Conservation (phyloP, 2,888 invertebrate genomes). For the Camponotus fellah region DNA sequence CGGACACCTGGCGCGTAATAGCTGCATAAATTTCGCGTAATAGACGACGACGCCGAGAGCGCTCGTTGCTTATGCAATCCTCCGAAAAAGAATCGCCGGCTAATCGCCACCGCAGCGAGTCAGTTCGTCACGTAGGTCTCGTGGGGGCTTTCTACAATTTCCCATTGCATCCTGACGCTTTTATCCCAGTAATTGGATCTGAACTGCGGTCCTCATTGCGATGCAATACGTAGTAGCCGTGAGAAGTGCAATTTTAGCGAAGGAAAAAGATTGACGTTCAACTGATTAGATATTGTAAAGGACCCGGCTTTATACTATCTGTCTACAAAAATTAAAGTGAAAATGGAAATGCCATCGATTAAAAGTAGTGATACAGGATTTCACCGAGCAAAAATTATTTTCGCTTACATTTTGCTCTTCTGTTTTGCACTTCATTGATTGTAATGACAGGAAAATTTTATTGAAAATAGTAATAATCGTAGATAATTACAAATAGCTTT, state of each 20-base stretch:
- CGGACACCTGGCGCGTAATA: constrained; percentile 72
- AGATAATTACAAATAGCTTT: neutral
- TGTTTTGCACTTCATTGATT: neutral
- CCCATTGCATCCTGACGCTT: constrained; percentile 19
- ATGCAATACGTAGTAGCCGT: constrained; percentile 16
- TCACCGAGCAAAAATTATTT: too few species aligned
- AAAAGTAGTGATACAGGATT: neutral
- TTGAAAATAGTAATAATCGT: neutral
- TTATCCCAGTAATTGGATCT: constrained; percentile 43
- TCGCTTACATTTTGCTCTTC: neutral
- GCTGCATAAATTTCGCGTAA: constrained; percentile 72
- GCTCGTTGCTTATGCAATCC: constrained; percentile 53
- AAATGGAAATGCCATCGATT: neutral
- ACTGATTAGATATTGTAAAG: neutral
- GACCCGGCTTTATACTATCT: neutral
- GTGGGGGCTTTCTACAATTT: constrained; percentile 45
- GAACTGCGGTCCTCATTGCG: constrained; percentile 17
- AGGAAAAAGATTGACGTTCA: constrained; percentile 6
- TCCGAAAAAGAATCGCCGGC: constrained; percentile 55
- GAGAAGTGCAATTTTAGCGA: constrained; percentile 30
- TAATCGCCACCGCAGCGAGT: constrained; percentile 56
- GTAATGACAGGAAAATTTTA: neutral
- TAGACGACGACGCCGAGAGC: constrained; percentile 60
- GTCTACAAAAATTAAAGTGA: neutral
- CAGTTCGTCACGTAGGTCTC: constrained; percentile 52